Base-by-base conservation (phyloP, 2,888 invertebrate species). In the Drosophila atroscutellata region DNA sequence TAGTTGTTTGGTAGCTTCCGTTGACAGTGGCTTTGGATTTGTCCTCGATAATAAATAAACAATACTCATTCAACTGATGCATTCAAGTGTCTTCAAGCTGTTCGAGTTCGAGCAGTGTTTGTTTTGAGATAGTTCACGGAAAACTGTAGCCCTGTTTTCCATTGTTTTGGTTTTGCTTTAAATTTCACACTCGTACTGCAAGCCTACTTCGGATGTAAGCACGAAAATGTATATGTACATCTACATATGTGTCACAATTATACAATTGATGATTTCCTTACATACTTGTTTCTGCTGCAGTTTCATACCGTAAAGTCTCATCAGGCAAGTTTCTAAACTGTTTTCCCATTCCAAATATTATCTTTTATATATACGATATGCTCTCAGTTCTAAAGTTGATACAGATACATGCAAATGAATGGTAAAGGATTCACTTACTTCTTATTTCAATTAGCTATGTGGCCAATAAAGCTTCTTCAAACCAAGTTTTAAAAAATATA, bases 41-140 rank as follows among this genome's bases (percentile, higher is more conserved):
- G 67, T 55, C 67, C 67, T 67, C 67, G 39, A 67, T 67, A 67
- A n/a, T 32, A 20, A 32, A 36, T 9, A 15, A 47, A 37, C 34
- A 28, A 47, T 32, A 52, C 36, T 45, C 34, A 30, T 28, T 52
- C 32, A 39, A 2, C 18, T 18, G 39, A 39, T 51, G 39, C 32
- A 51, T 30, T 45, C 65, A 45, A 51, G 32, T 61, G 3, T 9
- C 37, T 37, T 24, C 30, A 30, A 39, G 32, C 32, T 9, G 32
- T 32, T 32, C 32, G 32, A 9, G n/a, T 39, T 39, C 6, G 26
- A 34, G 32, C 39, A 50, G 36, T 11, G 24, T 20, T 30, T 42
- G 52, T 30, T 51, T 63, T 51, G n/a, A 11, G 30, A 13, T 18
- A 24, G 13, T 5, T 13, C n/a, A 47, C 7, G 24, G 13, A 26